These are phyloP conservation scores for Solenopsis invicta DNA, from an alignment of 1,140 invertebrate genomes.

Conservation along the genomic window DNA sequence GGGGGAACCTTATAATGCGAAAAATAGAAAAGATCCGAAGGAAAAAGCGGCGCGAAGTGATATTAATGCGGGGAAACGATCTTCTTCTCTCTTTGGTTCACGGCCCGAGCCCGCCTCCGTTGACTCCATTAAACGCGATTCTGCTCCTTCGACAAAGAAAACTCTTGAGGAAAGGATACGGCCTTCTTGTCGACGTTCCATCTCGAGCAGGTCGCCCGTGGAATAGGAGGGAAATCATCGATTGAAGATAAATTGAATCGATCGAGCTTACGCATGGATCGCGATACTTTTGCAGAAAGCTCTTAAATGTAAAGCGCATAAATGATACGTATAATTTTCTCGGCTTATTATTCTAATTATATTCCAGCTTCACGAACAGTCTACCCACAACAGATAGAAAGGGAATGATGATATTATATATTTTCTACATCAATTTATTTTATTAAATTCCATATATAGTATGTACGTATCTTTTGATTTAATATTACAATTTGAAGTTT, in stretches of 20 bases:
- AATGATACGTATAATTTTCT: constrained; percentile 25
- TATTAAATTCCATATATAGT: background rate
- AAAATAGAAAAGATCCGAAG: constrained; percentile 68
- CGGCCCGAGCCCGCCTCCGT: constrained; percentile 16
- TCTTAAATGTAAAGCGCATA: no score
- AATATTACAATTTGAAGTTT: background rate
- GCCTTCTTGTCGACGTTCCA: constrained; percentile 30
- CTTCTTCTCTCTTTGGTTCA: constrained; percentile 63
- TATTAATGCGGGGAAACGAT: constrained; percentile 77
- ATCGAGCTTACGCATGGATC: constrained; percentile 6
- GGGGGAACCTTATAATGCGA: constrained; percentile 70
- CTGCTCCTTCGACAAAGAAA: constrained; percentile 43
- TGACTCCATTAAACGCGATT: constrained; percentile 73
- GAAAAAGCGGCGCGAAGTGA: constrained; percentile 67
- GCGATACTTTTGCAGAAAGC: background rate
- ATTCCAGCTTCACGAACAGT: background rate
- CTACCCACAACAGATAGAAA: background rate
- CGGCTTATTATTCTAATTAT: constrained; percentile 1
- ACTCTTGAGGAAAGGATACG: constrained; percentile 49
- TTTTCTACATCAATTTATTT: background rate
- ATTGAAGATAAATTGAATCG: constrained; percentile 38
- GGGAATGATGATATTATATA: background rate
- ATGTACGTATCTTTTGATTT: background rate
- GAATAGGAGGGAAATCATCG: constrained; percentile 27
- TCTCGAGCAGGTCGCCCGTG: constrained; percentile 19